A percentile compares a stretch with the other conserved stretches of the same genome.
Evolutionary conservation across 1,140 invertebrate genomes (phyloP).

Genomic region (Limonius californicus): DNA sequence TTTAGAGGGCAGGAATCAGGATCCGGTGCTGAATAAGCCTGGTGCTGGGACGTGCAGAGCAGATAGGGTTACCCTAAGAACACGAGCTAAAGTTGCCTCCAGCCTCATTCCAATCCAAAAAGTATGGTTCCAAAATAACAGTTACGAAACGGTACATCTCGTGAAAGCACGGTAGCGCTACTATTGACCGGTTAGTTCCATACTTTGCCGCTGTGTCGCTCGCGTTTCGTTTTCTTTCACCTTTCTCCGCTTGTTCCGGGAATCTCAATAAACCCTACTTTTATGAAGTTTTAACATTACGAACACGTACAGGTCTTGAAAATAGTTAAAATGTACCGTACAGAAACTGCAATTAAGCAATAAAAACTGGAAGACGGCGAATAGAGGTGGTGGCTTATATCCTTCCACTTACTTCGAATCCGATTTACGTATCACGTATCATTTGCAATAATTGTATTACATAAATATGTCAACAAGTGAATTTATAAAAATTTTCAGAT

Average conservation of each 20-base stretch:
- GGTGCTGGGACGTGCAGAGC: background rate
- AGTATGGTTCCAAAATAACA: background rate
- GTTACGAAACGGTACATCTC: background rate
- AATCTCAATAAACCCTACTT: no score
- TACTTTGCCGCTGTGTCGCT: background rate
- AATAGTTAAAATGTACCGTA: no score
- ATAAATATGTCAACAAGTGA: no score
- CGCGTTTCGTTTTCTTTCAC: background rate
- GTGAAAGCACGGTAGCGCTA: background rate
- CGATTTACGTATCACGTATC: no score
- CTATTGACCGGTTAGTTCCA: slow-evolving; percentile 15
- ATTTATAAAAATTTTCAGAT: no score
- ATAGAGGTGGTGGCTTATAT: no score
- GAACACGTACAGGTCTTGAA: no score
- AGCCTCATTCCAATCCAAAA: background rate
- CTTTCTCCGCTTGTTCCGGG: background rate
- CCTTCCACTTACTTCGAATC: no score
- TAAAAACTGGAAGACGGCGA: no score
- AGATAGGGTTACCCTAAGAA: background rate
- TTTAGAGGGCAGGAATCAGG: background rate
- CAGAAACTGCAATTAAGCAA: no score
- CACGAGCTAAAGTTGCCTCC: background rate
- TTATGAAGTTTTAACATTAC: no score
- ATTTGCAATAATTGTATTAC: no score
- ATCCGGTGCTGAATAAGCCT: background rate